phyloP scores from a whole-genome alignment of 37 sponge, comb jelly and placozoan genomes.

The Axinella damicornis region DNA sequence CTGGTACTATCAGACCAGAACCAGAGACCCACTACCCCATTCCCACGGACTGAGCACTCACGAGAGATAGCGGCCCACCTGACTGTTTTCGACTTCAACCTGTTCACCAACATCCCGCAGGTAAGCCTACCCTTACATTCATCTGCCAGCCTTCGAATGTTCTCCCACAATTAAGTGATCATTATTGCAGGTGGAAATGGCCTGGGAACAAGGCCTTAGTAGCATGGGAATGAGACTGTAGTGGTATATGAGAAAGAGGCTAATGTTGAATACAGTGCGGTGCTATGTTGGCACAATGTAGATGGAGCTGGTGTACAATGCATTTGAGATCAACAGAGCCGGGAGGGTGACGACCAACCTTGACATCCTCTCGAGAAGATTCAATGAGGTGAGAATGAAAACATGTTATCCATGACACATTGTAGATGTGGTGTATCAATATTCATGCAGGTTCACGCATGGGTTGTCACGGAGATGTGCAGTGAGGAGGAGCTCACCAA shows the following conservation, averaged over 20 bases:
- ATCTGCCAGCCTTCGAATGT: conserved; percentile 22
- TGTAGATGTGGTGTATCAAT: too few species aligned
- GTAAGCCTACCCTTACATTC: background rate
- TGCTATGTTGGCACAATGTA: background rate
- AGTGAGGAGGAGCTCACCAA: too few species aligned
- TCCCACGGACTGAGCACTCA: background rate
- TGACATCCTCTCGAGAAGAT: conserved; percentile 3
- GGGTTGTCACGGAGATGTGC: too few species aligned
- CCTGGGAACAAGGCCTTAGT: too few species aligned
- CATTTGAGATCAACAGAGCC: conserved; percentile 1
- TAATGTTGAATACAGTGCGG: too few species aligned
- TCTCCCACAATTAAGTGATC: too few species aligned
- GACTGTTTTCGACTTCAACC: background rate
- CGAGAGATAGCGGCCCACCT: conserved; percentile 4
- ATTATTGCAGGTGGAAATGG: too few species aligned
- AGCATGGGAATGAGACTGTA: too few species aligned
- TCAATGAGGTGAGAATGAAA: background rate
- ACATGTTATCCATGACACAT: background rate
- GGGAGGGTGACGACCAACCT: conserved; percentile 2
- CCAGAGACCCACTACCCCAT: background rate
- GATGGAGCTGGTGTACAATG: conserved; percentile 5
- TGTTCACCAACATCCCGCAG: conserved; percentile 4
- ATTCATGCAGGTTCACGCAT: too few species aligned
- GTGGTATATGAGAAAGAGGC: too few species aligned
- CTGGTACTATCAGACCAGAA: conserved; percentile 17